Evolutionary conservation across 2,113 vertebrate genomes (phyloP), one percentile per base, ranked within the genome.

Genomic region (Chrysochloris asiatica): DNA sequence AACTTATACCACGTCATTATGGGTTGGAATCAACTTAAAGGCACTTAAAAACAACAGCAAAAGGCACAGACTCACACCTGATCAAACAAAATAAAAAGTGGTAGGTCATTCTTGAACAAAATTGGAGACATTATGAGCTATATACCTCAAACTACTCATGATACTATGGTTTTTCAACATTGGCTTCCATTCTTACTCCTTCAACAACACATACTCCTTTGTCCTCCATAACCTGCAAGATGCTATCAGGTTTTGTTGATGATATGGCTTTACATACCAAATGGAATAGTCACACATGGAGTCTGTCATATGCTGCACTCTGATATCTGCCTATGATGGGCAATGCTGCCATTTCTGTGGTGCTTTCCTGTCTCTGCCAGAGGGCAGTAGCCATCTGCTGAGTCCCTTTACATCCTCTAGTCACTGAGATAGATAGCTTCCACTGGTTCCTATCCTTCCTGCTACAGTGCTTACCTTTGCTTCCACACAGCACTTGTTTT

Each of bases 101-200:
- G 3, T 21, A 2, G 19, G 13, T 26, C 43, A 48, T 17, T 72
- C 8, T 5, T 0, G 86, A 81, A 77, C 50, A 77, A 93, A 33
- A 0, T 69, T 92, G 36, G 81, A 80, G 67, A 81, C 54, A 91
- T 86, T 82, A 86, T 93, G 79, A 94, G 94, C 95, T 94, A 50
- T 38, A 52, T n/a, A 65, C 80, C 54, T 93, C 91, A 92, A 94
- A 94, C 84, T 73, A 71, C 73, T 77, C 1, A 9, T 26, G 0
- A 38, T 33, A 79, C 9, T 47, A 10, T 81, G 54, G 75, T 3
- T 16, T n/a, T 65, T 16, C 84, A 95, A 43, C 87, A 91, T 45
- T 95, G 38, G 59, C 88, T 92, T 86, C 90, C 47, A 88, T 83
- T 94, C 22, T 81, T 59, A 36, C 92, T 94, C 48, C 45, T 3